phyloP scores from a whole-genome alignment of 2,797 vertebrate species.

The Benthosema pterotum region DNA sequence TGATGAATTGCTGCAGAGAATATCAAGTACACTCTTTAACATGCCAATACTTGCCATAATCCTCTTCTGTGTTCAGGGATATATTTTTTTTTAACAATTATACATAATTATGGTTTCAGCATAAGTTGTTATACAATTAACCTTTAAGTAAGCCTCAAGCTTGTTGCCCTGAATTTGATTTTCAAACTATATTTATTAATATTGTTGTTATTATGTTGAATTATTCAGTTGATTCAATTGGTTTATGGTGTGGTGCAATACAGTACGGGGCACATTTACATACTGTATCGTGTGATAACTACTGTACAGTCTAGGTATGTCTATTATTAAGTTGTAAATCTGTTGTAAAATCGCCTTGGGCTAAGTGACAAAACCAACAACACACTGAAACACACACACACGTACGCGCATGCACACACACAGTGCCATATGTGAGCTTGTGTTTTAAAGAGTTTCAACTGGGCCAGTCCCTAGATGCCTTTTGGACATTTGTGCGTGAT shows the following conservation, averaged over 20 bases:
- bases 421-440: not conserved
- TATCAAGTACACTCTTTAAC: not conserved
- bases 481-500: not conserved
- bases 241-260: not conserved
- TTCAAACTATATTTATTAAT: not conserved
- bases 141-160: not conserved
- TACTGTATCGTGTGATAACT: constrained; percentile 1
- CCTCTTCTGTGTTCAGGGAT: not conserved
- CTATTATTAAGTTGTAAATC: constrained; percentile 30
- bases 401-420: not conserved
- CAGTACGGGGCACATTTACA: too few species aligned
- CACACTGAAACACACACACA: constrained; percentile 51
- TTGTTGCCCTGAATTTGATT: constrained; percentile 6
- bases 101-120: not conserved
- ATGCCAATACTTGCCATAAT: not conserved
- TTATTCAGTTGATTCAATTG: not conserved
- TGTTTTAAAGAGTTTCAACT: not conserved
- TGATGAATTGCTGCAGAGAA: not conserved
- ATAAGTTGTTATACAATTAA: constrained; percentile 14
- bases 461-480: too few species aligned
- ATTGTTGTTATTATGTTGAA: not conserved
- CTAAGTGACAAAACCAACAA: not conserved
- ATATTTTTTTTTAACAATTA: not conserved
- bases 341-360: constrained; percentile 26
- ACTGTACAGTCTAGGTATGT: constrained; percentile 2